Conservation (phyloP, 2,797 vertebrate species). For the Anguilla megastoma region DNA sequence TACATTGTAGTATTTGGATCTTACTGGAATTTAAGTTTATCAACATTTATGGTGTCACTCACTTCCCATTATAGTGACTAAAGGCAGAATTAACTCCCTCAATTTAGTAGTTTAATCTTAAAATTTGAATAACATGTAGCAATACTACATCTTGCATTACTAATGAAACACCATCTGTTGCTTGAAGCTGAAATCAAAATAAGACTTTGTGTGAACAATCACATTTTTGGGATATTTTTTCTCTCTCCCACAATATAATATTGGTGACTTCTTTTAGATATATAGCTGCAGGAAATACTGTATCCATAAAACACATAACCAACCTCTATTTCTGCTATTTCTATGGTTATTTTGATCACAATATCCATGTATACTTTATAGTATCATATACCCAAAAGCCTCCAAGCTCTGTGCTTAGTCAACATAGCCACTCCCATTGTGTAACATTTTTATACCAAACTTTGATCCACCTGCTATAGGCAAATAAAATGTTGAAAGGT, state of each 20-base stretch:
- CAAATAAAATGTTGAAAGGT: constrained; percentile 14
- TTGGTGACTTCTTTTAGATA: background rate
- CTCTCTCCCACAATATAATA: background rate
- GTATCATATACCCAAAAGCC: background rate
- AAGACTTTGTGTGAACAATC: background rate
- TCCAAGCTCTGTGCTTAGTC: background rate
- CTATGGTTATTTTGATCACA: background rate
- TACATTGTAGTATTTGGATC: background rate
- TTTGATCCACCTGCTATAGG: constrained; percentile 17
- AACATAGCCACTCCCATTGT: constrained; percentile 18
- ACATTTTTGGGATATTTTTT: background rate
- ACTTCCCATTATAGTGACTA: background rate
- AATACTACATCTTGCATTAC: background rate
- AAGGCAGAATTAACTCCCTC: background rate
- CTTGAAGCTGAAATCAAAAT: background rate
- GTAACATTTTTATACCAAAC: constrained; percentile 7
- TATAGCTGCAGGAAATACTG: background rate
- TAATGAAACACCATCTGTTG: background rate
- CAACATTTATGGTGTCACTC: background rate
- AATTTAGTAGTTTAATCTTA: background rate
- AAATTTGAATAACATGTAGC: background rate
- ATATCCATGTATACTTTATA: background rate
- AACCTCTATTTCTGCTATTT: background rate
- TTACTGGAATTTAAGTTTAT: background rate
- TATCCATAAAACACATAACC: background rate